Base-by-base conservation (phyloP, 1,140 invertebrate genomes). In the Drosophila bocki region DNA sequence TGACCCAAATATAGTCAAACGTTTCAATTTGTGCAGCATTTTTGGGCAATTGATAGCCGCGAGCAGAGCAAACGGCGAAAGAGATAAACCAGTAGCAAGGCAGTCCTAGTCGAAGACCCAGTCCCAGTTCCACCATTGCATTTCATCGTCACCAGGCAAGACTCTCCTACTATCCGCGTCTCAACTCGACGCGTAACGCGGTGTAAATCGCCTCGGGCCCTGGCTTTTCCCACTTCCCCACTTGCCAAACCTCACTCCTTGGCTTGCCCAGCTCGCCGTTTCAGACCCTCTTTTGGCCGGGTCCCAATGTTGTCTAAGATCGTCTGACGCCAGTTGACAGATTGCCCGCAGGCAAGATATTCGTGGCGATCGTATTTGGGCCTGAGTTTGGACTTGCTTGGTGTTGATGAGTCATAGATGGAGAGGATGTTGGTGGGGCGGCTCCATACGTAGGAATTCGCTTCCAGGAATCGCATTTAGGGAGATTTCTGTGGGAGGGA, bases 1-100 rank as follows among this genome's bases (percentile, higher is more conserved):
- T 90, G 85, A 90, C 85, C 85, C 85, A 90, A 90, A 90, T 90
- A 90, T 90, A 90, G 85, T 90, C 85, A 90, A 90, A 90, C 85
- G 85, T 90, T 90, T 90, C 85, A 90, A 90, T 90, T 90, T 90
- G 85, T 90, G 85, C 78, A 80, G 79, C 85, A 86, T 80, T 90
- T 90, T 90, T 90, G 85, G 85, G 85, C 85, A 90, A 90, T 90
- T 90, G 85, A 88, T 88, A 81, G 85, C 78, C 67, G 57, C 76
- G 42, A 50, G 60, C 70, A 65, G 41, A 33, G 70, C 51, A 48
- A 44, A 59, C 75, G 53, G 65, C 62, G 58, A 71, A 65, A 71
- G 29, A 72, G 68, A 32, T 22, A 41, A 7, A 17, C 19, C 42
- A 35, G 39, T 32, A 22, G 58, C 67, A 17, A 54, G 51, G 64